Evolutionary conservation across 2,113 vertebrate genomes (phyloP).

Genomic region (Gallinago jamesoni): DNA sequence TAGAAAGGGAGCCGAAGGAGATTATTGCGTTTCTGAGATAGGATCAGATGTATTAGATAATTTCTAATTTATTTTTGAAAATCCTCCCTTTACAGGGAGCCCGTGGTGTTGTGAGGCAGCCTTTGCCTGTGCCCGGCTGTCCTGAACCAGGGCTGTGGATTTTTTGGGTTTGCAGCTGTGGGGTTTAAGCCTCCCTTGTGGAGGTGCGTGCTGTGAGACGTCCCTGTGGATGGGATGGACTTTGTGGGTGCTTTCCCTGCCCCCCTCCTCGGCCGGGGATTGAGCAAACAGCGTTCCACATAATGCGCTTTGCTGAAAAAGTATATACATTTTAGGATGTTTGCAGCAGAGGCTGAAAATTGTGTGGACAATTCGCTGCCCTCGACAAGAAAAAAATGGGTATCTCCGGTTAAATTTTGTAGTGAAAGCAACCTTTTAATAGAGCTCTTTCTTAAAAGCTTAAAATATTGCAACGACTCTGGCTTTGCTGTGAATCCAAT

Average conservation of each 20-base stretch:
- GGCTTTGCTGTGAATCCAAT: neutral
- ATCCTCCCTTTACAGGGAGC: neutral
- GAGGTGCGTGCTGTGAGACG: slow-evolving; percentile 2
- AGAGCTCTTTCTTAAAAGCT: neutral
- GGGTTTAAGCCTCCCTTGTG: neutral
- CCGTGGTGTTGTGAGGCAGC: neutral
- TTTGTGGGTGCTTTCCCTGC: too few relatives aligned
- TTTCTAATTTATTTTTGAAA: neutral
- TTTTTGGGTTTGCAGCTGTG: accelerated
- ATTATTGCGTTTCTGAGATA: neutral
- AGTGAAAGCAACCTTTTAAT: neutral
- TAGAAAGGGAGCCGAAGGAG: neutral
- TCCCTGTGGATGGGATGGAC: neutral
- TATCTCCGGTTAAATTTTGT: neutral
- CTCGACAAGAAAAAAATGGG: neutral
- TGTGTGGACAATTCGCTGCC: neutral
- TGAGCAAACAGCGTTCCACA: neutral
- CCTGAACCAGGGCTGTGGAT: neutral
- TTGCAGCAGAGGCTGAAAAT: neutral
- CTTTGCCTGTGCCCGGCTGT: neutral
- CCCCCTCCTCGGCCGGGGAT: neutral
- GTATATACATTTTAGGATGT: neutral
- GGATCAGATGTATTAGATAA: neutral
- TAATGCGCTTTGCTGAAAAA: slow-evolving; percentile 28
- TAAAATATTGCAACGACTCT: neutral